Percentiles rank a stretch among this genome's conserved stretches.
Conservation (phyloP, 2,113 vertebrate species). For the Tor tambroides region DNA sequence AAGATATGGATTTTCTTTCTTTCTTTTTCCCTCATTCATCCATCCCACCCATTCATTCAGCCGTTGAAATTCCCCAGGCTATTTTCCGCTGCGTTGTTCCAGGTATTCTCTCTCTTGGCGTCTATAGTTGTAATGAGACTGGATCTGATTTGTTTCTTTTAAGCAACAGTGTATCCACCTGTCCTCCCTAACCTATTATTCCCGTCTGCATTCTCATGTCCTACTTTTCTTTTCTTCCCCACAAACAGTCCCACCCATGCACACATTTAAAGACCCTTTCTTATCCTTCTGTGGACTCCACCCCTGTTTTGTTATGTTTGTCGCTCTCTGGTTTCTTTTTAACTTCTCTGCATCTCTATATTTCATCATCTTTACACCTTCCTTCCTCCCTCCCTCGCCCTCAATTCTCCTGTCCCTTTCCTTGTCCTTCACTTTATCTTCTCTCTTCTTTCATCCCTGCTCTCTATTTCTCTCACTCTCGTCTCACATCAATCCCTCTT, state of each 20-base stretch:
- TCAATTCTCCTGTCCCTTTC: not conserved
- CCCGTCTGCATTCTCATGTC: constrained; percentile 14
- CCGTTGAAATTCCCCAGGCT: not conserved
- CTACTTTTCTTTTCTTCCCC: constrained; percentile 23
- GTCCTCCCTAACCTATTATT: constrained; percentile 25
- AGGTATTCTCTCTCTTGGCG: not conserved
- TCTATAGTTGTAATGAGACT: not conserved
- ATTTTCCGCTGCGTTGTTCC: constrained; percentile 22
- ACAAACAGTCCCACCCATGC: constrained; percentile 13
- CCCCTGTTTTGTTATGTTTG: not conserved
- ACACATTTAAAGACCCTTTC: constrained; percentile 11
- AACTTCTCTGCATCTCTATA: not conserved
- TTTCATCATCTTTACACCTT: constrained; percentile 34
- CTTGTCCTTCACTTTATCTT: constrained; percentile 20
- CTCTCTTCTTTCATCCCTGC: not conserved
- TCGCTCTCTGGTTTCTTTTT: constrained; percentile 25
- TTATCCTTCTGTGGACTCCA: constrained; percentile 18
- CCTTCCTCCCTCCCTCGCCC: not conserved
- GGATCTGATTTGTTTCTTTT: constrained; percentile 30
- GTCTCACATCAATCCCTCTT: not conserved
- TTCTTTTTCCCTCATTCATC: not conserved
- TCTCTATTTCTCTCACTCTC: not conserved
- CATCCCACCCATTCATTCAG: not conserved
- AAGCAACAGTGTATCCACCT: not conserved
- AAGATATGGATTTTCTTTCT: not conserved